These are phyloP conservation scores for Amia ocellicauda DNA, from an alignment of 2,113 vertebrate genomes.

Conservation along the genomic window DNA sequence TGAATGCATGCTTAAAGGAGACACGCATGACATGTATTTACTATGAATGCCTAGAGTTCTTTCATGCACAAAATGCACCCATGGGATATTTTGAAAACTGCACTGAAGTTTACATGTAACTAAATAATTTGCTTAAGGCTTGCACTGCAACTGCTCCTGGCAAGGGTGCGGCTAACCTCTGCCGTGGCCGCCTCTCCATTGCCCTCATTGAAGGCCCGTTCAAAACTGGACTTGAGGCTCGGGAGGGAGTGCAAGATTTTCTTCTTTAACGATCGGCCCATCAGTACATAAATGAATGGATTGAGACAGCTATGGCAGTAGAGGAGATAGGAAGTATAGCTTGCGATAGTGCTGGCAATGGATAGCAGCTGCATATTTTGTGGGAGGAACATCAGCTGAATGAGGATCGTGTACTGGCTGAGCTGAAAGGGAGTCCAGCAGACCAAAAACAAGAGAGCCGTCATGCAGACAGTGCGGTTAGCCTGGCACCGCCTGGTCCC, in stretches of 20 bases:
- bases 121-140: too few species aligned
- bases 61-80: too few species aligned
- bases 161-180: too few species aligned
- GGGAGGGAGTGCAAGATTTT: not conserved
- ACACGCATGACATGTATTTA: too few species aligned
- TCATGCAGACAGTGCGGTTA: not conserved
- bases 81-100: too few species aligned
- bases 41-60: too few species aligned
- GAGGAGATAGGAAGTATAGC: not conserved
- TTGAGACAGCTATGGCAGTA: conserved; percentile 1
- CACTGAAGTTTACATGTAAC: too few species aligned
- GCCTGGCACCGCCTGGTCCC: not conserved
- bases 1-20: too few species aligned
- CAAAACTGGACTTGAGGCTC: not conserved
- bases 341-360: not conserved
- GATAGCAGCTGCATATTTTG: not conserved
- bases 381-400: not conserved
- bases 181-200: not conserved
- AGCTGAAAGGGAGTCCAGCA: conserved; percentile 2
- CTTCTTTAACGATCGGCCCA: conserved; percentile 1
- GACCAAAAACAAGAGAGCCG: not conserved
- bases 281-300: conserved; percentile 2
- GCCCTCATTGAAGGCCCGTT: conserved; percentile 11
- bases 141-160: too few species aligned
- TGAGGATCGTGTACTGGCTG: not conserved